Evolutionary conservation across 2,797 vertebrate species (phyloP).

Genomic region (Kryptolebias ocellatus): DNA sequence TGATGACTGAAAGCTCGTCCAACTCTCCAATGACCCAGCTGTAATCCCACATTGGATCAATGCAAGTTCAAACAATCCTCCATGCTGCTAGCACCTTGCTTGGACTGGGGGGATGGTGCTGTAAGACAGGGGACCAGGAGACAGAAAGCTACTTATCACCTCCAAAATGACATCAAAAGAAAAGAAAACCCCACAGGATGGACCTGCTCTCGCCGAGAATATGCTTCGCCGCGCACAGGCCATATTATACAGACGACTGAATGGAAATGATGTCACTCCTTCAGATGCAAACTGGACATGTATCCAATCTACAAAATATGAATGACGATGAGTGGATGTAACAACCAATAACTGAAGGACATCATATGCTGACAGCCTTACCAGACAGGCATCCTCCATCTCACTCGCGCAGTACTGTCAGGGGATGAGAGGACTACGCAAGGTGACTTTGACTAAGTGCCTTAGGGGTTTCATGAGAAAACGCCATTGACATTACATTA

Average conservation of each 20-base stretch:
- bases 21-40: constrained; percentile 79
- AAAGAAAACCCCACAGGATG: constrained; percentile 73
- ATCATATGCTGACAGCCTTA: constrained; percentile 68
- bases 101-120: constrained; percentile 60
- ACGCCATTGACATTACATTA: constrained; percentile 81
- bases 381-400: constrained; percentile 79
- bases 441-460: constrained; percentile 85
- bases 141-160: constrained; percentile 83
- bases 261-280: constrained; percentile 44
- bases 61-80: constrained; percentile 81
- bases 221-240: constrained; percentile 32
- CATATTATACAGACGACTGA: constrained; percentile 20
- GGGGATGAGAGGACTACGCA: constrained; percentile 77
- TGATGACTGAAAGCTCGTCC: constrained; percentile 76
- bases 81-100: constrained; percentile 74
- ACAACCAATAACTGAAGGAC: constrained; percentile 66
- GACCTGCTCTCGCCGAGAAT: constrained; percentile 59
- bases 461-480: constrained; percentile 79
- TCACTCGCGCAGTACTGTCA: constrained; percentile 77
- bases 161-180: constrained; percentile 79
- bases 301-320: constrained; percentile 49
- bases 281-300: constrained; percentile 44
- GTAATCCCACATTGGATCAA: constrained; percentile 82
- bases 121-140: constrained; percentile 66
- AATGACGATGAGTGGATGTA: constrained; percentile 61